A percentile compares a stretch with the other conserved stretches of the same genome.
phyloP scores from a whole-genome alignment of 2,888 invertebrate species.

The Portevinia maculata region DNA sequence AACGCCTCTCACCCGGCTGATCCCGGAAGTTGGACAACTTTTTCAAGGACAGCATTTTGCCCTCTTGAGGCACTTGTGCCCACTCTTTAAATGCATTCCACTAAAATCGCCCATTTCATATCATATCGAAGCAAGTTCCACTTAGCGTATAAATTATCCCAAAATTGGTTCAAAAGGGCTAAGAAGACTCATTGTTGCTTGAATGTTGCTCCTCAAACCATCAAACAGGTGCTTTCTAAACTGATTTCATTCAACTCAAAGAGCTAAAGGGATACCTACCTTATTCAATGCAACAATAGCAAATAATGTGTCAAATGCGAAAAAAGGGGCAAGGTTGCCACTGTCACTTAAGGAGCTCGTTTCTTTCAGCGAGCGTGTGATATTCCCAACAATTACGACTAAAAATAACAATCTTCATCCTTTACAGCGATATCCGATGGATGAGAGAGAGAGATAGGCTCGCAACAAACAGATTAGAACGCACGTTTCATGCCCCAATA shows the following conservation, averaged over 20 bases:
- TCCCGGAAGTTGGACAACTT: no score
- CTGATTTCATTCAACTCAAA: conserved; percentile 6
- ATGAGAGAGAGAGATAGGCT: conserved; percentile 27
- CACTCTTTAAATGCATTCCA: no score
- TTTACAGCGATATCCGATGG: conserved; percentile 42
- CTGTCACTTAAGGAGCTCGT: conserved; percentile 63
- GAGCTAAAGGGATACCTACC: conserved; percentile 27
- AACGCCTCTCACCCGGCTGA: no score
- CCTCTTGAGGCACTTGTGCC: no score
- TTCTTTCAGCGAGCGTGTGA: conserved; percentile 69
- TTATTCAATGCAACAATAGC: conserved; percentile 54
- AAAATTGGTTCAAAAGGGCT: no score
- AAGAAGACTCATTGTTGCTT: no score
- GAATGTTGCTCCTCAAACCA: no score
- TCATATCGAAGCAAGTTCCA: no score
- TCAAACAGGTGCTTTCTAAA: no score
- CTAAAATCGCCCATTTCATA: no score
- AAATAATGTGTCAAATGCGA: conserved; percentile 63
- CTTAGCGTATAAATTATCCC: no score
- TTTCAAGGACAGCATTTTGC: no score
- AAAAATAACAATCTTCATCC: conserved; percentile 51
- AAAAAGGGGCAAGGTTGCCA: conserved; percentile 61
- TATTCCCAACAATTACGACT: conserved; percentile 59
- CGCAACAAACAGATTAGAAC: conserved; percentile 60
- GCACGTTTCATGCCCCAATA: conserved; percentile 71